Evolutionary conservation across 2,888 invertebrate species (phyloP).

Genomic region (Creontiades dilutus): DNA sequence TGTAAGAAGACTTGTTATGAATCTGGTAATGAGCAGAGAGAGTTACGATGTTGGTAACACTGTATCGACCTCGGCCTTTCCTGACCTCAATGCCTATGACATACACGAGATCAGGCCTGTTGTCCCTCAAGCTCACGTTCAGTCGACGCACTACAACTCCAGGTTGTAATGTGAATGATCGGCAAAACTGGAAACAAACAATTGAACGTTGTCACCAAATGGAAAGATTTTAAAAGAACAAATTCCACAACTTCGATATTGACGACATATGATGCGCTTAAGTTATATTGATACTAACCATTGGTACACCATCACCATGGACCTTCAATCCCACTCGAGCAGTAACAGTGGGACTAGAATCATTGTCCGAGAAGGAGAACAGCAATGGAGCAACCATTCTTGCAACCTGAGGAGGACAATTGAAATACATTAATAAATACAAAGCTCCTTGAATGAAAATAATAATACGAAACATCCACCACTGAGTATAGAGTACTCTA

Average conservation of each 20-base stretch:
- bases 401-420: slow-evolving; percentile 81
- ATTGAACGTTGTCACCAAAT: neutral
- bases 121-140: slow-evolving; percentile 82
- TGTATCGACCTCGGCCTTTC: slow-evolving; percentile 92
- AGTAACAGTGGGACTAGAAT: slow-evolving; percentile 87
- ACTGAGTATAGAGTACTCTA: too few species aligned
- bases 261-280: too few species aligned
- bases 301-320: slow-evolving; percentile 81
- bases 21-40: slow-evolving; percentile 95
- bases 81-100: slow-evolving; percentile 94
- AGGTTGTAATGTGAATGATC: slow-evolving; percentile 90
- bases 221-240: too few species aligned
- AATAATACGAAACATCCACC: too few species aligned
- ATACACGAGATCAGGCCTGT: slow-evolving; percentile 86
- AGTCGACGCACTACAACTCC: slow-evolving; percentile 86
- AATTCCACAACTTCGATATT: too few species aligned
- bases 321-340: slow-evolving; percentile 87
- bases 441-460: too few species aligned
- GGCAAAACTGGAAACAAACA: slow-evolving; percentile 80
- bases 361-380: slow-evolving; percentile 95
- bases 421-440: slow-evolving; percentile 15
- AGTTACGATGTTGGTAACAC: slow-evolving; percentile 94
- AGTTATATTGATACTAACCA: slow-evolving; percentile 78
- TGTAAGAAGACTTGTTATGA: slow-evolving; percentile 89
- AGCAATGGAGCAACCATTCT: slow-evolving; percentile 94